Base-by-base conservation (phyloP, 1,140 invertebrate genomes). In the Proales similis region DNA sequence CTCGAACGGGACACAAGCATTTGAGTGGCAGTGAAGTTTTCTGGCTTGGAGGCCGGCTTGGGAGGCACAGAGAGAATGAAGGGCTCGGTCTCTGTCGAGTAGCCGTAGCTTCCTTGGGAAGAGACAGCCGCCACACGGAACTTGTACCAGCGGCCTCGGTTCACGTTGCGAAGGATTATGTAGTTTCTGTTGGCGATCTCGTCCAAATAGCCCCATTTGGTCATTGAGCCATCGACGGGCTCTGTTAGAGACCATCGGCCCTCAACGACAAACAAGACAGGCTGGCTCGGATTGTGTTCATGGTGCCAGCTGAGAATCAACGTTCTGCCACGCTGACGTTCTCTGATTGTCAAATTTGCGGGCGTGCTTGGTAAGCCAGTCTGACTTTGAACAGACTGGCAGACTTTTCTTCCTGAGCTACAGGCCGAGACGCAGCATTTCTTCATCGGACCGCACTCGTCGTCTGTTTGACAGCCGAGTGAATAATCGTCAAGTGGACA, bases 151-250 rank as follows among this genome's bases (percentile, higher is more conserved):
- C 51, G 5, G 3, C 51, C 51, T 19, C 51, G 9, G 22, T 57
- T 57, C 0, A 57, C 45, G 19, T 42, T 57, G 39, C 51, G 22
- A 14, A 57, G 20, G 20, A 57, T 57, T 9, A 57, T 39, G 24
- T 14, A 57, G 19, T 57, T 43, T 6, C 19, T 26, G 19, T 57
- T 57, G 6, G 36, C 45, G 19, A 42, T 57, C 27, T 57, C 36
- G 32, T 36, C 38, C 11, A 57, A 26, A 57, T 57, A 57, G 36
- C 51, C 51, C 51, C 51, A 57, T 57, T 57, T 57, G 7, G 51
- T 57, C 51, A 57, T 57, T 7, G 33, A 36, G 9, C 14, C 9
- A 36, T 57, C 51, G 9, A 14, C 9, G 7, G 51, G 51, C 9
- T 36, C 19, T 12, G 39, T 39, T 26, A 57, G 27, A 2, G 33